Base-by-base conservation (phyloP, 1,140 invertebrate species). In the Hylaeus volcanicus region DNA sequence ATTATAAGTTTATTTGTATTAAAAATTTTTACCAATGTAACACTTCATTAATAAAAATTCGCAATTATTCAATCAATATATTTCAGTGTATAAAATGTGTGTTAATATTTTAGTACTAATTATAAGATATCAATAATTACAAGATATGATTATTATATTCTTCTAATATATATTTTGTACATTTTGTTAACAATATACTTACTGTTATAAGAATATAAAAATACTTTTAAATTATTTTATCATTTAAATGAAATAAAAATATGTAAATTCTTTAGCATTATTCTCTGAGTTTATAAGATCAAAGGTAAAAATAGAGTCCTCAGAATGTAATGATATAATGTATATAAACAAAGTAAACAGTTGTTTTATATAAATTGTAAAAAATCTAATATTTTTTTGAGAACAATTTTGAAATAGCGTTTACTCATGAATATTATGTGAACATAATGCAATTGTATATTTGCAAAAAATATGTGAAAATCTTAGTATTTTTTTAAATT, bases 31-130 rank as follows among this genome's bases (percentile, higher is more conserved):
- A 39, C 8, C 9, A 74, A 45, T 58, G 3, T 64, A 71, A 72
- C 48, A 81, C 61, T 82, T 71, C 14, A 80, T 41, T n/a, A 51
- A 55, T 69, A 60, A 79, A 55, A 72, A 55, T 45, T 79, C n/a
- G 5, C 2, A 48, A 37, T 55, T 3, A 45, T 66, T 37, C 37
- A 41, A 43, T 37, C 4, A 65, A 37, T 68, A 26, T 45, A 76
- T 5, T 58, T 43, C 5, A 37, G 6, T 63, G 43, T 55, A 68
- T 58, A 15, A 41, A 74, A 41, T 51, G 41, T 43, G 8, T n/a
- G 39, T 8, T 3, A 41, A 5, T 11, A 5, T 63, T 12, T 63
- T 39, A 12, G 39, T 39, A 41, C 39, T 63, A 39, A 39, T 51
- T 51, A 51, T 51, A 51, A 51, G 11, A 51, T 51, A 51, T 51